Conservation (phyloP, 2,888 invertebrate genomes). For the Hypena proboscidalis region DNA sequence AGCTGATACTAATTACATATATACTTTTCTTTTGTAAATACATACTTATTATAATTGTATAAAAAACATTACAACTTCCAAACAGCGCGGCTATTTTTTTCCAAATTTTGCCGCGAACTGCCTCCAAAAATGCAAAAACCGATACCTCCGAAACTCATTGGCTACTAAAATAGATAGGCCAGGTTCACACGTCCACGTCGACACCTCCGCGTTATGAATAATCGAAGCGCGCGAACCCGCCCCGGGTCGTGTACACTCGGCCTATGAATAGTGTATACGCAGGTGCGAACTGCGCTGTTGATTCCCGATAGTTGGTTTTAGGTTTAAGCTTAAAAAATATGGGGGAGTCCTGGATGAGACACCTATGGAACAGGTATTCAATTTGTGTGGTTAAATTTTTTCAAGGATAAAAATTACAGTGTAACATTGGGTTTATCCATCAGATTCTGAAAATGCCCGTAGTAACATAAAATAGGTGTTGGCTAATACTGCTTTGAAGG, state of each 20-base stretch:
- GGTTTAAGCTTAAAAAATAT: conserved; percentile 5
- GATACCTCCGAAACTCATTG: conserved; percentile 3
- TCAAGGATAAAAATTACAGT: too few relatives aligned
- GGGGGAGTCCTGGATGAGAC: too few relatives aligned
- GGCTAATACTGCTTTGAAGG: too few relatives aligned
- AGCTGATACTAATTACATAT: too few relatives aligned
- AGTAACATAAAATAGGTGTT: too few relatives aligned
- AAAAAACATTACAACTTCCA: too few relatives aligned
- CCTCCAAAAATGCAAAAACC: neutral
- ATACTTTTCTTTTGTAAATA: too few relatives aligned
- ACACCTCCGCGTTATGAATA: conserved; percentile 67
- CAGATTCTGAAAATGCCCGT: too few relatives aligned
- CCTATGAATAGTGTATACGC: conserved; percentile 49
- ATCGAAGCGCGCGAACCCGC: conserved; percentile 60
- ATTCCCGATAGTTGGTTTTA: conserved; percentile 24
- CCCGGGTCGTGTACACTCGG: conserved; percentile 53
- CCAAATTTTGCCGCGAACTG: too few relatives aligned
- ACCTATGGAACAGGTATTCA: neutral
- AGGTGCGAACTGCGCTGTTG: conserved; percentile 36
- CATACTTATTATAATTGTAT: too few relatives aligned
- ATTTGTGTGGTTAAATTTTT: conserved; percentile 1
- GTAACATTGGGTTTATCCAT: too few relatives aligned
- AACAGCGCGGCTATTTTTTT: too few relatives aligned
- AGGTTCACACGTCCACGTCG: conserved; percentile 41
- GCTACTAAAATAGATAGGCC: conserved; percentile 31